Evolutionary conservation across 2,888 invertebrate genomes (phyloP), one percentile per base, ranked within the genome.

Genomic region (Coecobrya sp.): DNA sequence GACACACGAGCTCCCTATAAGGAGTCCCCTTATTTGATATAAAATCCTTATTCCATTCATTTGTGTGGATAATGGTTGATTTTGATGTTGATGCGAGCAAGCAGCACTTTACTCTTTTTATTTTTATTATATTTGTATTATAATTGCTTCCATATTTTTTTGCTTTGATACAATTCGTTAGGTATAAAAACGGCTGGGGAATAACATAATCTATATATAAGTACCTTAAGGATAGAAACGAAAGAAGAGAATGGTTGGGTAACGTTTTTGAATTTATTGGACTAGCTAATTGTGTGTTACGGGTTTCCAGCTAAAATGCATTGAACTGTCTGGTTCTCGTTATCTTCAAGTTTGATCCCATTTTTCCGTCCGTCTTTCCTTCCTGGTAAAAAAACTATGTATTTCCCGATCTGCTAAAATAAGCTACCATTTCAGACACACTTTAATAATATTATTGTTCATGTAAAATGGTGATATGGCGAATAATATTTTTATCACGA

Each of bases 1-100:
- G 68, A 68, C 68, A 82, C 82, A 59, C 82, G 59, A 82, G 82
- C 68, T 25, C 30, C 22, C 68, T 68, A 82, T 82, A 82, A 59
- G 62, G 27, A 7, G 68, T 68, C 30, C 68, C 25, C 55, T 45
- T n/a, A 16, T 68, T 11, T 45, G 27, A 59, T 84, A 84, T 65
- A 68, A 68, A 13, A 22, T 76, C 45, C 16, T 30, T 55, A 73
- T 73, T 36, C 68, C 73, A 86, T 86, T 86, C 52, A 86, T 85
- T 68, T 49, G 22, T 11, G 13, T 19, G 59, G 59, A 68, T 30
- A 68, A 30, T 68, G 30, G 68, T 30, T 68, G 68, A 30, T 68
- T 68, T 68, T 68, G 27, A 68, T 68, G 68, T 68, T 45, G 68
- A 65, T 62, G 68, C 27, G 36, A 30, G 30, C 62, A 85, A 68